These are phyloP conservation scores for Macrophya alboannulata DNA, from an alignment of 2,888 invertebrate species.

Conservation along the genomic window DNA sequence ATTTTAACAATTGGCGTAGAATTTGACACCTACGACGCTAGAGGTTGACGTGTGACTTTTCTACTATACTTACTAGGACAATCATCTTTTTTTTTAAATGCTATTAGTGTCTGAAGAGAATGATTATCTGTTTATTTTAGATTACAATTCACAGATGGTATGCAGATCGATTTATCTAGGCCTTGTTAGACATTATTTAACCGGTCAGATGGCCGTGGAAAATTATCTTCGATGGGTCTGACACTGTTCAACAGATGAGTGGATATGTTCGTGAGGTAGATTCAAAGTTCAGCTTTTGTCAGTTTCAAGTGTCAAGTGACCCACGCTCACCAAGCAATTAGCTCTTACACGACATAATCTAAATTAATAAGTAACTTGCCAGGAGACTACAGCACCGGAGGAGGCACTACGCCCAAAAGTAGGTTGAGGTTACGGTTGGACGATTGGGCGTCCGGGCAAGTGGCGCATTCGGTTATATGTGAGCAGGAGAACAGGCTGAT, in stretches of 20 bases:
- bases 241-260: neutral
- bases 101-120: neutral
- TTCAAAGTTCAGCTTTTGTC: neutral
- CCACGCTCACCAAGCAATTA: constrained; percentile 71
- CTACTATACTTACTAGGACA: neutral
- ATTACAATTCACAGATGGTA: neutral
- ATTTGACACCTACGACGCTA: neutral
- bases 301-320: constrained; percentile 15
- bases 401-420: constrained; percentile 73
- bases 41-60: neutral
- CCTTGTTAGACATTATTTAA: neutral
- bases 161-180: neutral
- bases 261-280: neutral
- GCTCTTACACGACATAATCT: constrained; percentile 78
- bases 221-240: neutral
- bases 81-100: neutral
- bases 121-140: neutral
- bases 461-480: constrained; percentile 76
- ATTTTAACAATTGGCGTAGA: neutral
- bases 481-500: constrained; percentile 76
- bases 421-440: constrained; percentile 69
- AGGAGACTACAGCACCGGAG: constrained; percentile 71
- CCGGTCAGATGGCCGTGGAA: neutral
- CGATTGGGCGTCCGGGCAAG: constrained; percentile 69
- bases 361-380: constrained; percentile 79